A percentile compares a stretch with the other conserved stretches of the same genome.
Conservation (phyloP, 2,113 vertebrate genomes). For the Macrotis lagotis region DNA sequence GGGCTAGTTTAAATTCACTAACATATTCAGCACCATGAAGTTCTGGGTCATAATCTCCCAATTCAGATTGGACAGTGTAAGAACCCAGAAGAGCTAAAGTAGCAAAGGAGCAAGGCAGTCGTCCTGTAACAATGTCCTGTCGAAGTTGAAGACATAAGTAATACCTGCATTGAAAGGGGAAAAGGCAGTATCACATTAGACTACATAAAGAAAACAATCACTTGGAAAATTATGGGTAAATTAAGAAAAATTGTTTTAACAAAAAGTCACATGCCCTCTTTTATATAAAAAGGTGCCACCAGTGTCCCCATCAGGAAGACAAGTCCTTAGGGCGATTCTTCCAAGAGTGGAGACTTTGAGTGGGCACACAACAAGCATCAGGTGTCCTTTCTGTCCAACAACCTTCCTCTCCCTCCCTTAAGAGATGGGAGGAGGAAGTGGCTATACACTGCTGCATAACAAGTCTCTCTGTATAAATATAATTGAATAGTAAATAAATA, state of each 20-base stretch:
- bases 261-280: neutral
- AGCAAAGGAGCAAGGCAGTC: constrained; percentile 97
- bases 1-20: constrained; percentile 92
- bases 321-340: neutral
- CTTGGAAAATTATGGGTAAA: neutral
- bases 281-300: neutral
- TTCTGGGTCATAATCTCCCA: constrained; percentile 96
- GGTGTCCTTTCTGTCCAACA: neutral
- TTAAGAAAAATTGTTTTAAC: neutral
- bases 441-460: neutral
- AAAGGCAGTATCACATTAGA: constrained; percentile 23
- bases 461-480: neutral
- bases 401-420: too few relatives aligned
- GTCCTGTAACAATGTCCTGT: constrained; percentile 92
- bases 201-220: neutral
- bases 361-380: neutral
- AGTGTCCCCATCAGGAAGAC: neutral
- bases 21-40: constrained; percentile 90
- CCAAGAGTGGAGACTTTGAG: neutral
- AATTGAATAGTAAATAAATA: too few relatives aligned
- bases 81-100: constrained; percentile 96
- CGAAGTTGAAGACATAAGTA: constrained; percentile 96
- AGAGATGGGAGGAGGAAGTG: neutral
- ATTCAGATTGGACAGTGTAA: constrained; percentile 95
- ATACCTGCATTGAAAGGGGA: constrained; percentile 85